phyloP scores from a whole-genome alignment of 1,140 invertebrate species.

The Lepidurus couesii region DNA sequence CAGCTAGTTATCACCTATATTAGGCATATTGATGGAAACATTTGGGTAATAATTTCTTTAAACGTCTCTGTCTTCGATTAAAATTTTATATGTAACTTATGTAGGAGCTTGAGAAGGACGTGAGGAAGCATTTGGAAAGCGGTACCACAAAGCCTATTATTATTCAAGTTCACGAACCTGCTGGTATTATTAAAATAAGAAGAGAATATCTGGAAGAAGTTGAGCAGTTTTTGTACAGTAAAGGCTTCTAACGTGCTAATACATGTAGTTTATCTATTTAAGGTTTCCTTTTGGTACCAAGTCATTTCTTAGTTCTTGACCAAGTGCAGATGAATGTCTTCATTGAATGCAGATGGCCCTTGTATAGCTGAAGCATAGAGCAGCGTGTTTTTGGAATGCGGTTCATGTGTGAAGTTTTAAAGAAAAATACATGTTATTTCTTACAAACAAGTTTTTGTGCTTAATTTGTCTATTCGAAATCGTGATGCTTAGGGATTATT shows the following conservation, averaged over 20 bases:
- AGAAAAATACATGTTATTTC: too few relatives aligned
- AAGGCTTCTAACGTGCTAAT: conserved; percentile 33
- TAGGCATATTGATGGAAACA: conserved; percentile 38
- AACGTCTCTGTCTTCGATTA: neutral
- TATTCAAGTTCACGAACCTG: conserved; percentile 37
- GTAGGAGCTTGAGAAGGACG: conserved; percentile 37
- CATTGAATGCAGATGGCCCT: too few relatives aligned
- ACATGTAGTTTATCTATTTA: neutral
- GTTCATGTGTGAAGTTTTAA: too few relatives aligned
- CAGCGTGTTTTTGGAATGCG: too few relatives aligned
- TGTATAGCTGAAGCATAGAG: too few relatives aligned
- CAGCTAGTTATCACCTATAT: conserved; percentile 37
- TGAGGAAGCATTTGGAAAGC: conserved; percentile 35
- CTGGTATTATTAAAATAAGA: conserved; percentile 36
- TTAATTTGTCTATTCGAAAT: too few relatives aligned
- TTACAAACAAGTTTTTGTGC: too few relatives aligned
- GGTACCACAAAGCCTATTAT: conserved; percentile 24
- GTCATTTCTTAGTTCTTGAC: too few relatives aligned
- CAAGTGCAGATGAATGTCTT: too few relatives aligned
- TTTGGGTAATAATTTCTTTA: conserved; percentile 35
- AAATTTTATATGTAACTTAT: neutral
- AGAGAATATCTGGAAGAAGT: conserved; percentile 34
- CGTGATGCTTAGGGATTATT: too few relatives aligned
- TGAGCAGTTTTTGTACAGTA: conserved; percentile 28
- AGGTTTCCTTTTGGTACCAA: too few relatives aligned